phyloP scores from a whole-genome alignment of 1,140 invertebrate genomes.

The Zaprionus kolodkinae region DNA sequence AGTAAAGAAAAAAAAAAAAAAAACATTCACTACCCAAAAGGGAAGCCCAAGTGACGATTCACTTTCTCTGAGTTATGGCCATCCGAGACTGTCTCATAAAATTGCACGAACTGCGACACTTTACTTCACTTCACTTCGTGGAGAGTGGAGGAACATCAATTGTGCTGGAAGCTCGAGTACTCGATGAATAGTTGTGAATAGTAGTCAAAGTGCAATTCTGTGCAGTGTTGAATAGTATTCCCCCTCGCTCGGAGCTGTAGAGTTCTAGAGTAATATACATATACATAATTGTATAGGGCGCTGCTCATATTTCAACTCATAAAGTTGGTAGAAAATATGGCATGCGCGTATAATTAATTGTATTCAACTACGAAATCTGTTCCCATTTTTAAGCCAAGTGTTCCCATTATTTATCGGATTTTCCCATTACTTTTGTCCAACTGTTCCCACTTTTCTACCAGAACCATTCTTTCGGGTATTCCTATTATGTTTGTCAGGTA shows the following conservation, averaged over 20 bases:
- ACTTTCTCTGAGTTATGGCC: conserved; percentile 40
- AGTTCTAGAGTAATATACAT: too few relatives aligned
- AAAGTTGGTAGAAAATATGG: too few relatives aligned
- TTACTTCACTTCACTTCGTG: neutral
- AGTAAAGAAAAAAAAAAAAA: neutral
- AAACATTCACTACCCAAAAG: neutral
- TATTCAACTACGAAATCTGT: too few relatives aligned
- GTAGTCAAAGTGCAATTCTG: neutral
- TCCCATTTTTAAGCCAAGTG: neutral
- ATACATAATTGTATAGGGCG: too few relatives aligned
- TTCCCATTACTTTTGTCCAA: neutral
- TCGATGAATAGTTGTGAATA: conserved; percentile 17
- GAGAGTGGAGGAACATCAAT: neutral
- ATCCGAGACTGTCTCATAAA: conserved; percentile 29
- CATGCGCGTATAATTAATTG: too few relatives aligned
- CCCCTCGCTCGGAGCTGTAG: too few relatives aligned
- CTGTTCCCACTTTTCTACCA: neutral
- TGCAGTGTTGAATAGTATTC: neutral
- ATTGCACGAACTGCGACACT: neutral
- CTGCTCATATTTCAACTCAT: too few relatives aligned
- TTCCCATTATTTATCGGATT: neutral
- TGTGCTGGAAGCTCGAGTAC: conserved; percentile 7
- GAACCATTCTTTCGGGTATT: too few relatives aligned
- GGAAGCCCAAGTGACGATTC: conserved; percentile 12
- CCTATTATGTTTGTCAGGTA: neutral